Percentiles rank a stretch among this genome's conserved stretches.
Evolutionary conservation across 2,113 vertebrate genomes (phyloP).

Genomic region (Corythaeola cristata): DNA sequence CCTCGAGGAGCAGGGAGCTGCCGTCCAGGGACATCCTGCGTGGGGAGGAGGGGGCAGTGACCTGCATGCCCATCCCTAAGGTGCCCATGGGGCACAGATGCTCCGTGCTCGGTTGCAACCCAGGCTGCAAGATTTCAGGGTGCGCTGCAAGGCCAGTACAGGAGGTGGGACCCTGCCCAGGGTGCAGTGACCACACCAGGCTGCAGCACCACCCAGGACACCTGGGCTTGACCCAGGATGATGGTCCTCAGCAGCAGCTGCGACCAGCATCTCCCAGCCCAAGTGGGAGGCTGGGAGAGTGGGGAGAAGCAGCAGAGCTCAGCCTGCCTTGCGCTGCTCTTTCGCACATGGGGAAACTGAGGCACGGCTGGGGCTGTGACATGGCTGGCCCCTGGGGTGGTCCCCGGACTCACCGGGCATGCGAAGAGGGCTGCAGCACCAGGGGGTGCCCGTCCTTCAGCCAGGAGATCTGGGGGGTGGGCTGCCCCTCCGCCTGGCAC

Average conservation of each 20-base stretch:
- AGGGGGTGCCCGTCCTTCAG: conserved; percentile 84
- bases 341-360: not conserved
- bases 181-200: not conserved
- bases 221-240: not conserved
- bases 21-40: conserved; percentile 78
- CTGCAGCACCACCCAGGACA: not conserved
- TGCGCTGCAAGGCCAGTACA: not conserved
- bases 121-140: not conserved
- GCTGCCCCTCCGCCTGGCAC: conserved; percentile 81
- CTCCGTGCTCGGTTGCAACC: not conserved
- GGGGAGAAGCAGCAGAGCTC: not conserved
- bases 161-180: not conserved
- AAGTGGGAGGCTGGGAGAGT: not conserved
- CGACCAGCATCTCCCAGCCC: no score
- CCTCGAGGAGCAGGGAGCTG: conserved; percentile 79
- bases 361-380: not conserved
- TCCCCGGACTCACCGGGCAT: conserved; percentile 57
- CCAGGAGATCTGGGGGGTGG: conserved; percentile 83
- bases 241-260: not conserved
- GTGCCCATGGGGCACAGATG: accelerated
- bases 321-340: not conserved
- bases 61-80: accelerated
- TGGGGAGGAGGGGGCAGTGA: accelerated
- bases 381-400: accelerated
- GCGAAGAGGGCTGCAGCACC: conserved; percentile 39